phyloP scores from a whole-genome alignment of 2,113 vertebrate species.

The Hepsetus odoe region DNA sequence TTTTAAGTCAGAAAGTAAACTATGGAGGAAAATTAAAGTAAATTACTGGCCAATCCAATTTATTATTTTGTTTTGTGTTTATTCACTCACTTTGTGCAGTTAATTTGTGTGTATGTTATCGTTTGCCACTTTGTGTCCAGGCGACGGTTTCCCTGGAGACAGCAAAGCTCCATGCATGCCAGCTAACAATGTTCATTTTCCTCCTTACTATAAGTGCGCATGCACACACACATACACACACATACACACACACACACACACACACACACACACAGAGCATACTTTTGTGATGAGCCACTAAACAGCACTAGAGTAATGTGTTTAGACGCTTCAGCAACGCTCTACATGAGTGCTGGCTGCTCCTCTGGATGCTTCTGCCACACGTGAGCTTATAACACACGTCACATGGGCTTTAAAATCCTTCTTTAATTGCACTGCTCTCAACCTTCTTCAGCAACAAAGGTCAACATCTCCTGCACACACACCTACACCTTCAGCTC shows the following conservation, averaged over 20 bases:
- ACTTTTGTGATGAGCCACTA: background rate
- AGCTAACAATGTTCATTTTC: slow-evolving; percentile 26
- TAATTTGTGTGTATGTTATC: background rate
- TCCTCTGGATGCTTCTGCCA: background rate
- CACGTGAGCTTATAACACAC: background rate
- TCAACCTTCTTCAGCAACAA: background rate
- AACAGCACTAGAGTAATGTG: slow-evolving; percentile 1
- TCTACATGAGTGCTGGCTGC: background rate
- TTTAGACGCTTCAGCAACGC: background rate
- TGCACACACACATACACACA: too few species aligned
- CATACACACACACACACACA: background rate
- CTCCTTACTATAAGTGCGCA: background rate
- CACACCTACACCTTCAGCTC: background rate
- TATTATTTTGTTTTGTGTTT: background rate
- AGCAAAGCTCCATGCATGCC: background rate
- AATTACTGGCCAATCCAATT: too few species aligned
- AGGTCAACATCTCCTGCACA: background rate
- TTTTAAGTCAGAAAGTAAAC: too few species aligned
- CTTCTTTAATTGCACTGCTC: background rate
- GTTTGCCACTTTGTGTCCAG: background rate
- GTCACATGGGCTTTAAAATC: background rate
- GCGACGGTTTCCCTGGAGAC: slow-evolving; percentile 29
- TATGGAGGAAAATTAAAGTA: too few species aligned
- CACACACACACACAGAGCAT: background rate
- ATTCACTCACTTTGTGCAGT: background rate